Base-by-base conservation (phyloP, 2,888 invertebrate species). In the Tyria jacobaeae region DNA sequence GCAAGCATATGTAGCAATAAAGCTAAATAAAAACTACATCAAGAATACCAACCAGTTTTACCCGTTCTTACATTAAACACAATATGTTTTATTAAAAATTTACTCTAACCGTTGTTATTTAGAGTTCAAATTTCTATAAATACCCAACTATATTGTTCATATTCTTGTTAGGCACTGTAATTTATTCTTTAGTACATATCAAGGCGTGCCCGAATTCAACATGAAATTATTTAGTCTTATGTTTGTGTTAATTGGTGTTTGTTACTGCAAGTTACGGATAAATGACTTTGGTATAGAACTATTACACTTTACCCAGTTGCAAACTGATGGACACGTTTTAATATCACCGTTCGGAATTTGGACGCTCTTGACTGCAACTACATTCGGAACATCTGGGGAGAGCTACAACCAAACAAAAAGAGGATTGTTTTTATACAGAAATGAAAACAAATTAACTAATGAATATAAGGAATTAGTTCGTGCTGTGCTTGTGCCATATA, bases 281-380 rank as follows among this genome's bases (percentile, higher is more conserved):
- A 83, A 91, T 55, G 92, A 92, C 60, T 92, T 93, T 66, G 90
- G 92, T 66, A 80, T 92, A 15, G 92, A 91, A 70, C 66, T 94
- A 1, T 70, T 92, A 17, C 84, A 92, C 68, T 82, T 86, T 49
- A 91, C 93, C 2, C 90, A 89, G 17, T 67, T 77, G n/a, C 86
- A 90, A 68, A 87, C 87, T 0, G 79, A 83, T 2, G 89, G 91
- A 0, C 92, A 94, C 73, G 87, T 92, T 0, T 91, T 92, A 55
- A 87, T 94, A 59, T 91, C 93, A 1, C 94, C 94, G 0, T 92
- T 92, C 58, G 94, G 94, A 67, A 89, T 94, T 72, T 94, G 94
- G 94, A 89, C 88, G 15, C 71, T 94, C 17, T 85, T 94, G 89
- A 89, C 91, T 0, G 92, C 91, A 10, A 81, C 93, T 4, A 86